These are phyloP conservation scores for Lasioglossum albipes DNA, from an alignment of 1,140 invertebrate species.

Conservation along the genomic window DNA sequence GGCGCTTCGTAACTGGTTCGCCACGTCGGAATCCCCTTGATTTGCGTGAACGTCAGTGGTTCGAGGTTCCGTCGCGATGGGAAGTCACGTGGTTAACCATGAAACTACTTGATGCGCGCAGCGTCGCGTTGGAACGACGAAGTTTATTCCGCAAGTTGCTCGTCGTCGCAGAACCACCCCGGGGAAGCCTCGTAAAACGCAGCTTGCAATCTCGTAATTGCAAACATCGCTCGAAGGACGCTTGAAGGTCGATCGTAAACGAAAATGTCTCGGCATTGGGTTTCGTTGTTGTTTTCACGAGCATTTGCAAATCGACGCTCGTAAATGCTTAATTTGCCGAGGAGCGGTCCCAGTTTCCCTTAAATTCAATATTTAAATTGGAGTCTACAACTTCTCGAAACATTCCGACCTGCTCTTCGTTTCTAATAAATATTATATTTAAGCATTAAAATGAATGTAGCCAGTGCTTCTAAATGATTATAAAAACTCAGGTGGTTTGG, in stretches of 20 bases:
- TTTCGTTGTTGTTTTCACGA: background rate
- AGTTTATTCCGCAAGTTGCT: slow-evolving; percentile 12
- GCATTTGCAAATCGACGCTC: background rate
- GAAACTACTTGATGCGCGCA: background rate
- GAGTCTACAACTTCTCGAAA: no score
- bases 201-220: slow-evolving; percentile 32
- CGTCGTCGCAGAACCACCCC: background rate
- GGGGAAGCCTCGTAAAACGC: slow-evolving; percentile 20
- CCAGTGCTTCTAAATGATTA: no score
- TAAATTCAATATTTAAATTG: no score
- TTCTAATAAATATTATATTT: no score
- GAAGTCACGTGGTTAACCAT: background rate
- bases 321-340: background rate
- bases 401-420: no score
- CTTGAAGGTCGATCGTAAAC: background rate
- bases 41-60: slow-evolving; percentile 12
- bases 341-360: no score
- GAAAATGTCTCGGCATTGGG: background rate
- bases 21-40: background rate
- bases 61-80: background rate
- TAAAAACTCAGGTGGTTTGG: no score
- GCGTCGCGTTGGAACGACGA: background rate
- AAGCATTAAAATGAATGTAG: no score
- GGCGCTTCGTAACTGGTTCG: slow-evolving; percentile 7
- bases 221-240: background rate